These are phyloP conservation scores for Ophion ellenae DNA, from an alignment of 2,888 invertebrate genomes.

Conservation along the genomic window DNA sequence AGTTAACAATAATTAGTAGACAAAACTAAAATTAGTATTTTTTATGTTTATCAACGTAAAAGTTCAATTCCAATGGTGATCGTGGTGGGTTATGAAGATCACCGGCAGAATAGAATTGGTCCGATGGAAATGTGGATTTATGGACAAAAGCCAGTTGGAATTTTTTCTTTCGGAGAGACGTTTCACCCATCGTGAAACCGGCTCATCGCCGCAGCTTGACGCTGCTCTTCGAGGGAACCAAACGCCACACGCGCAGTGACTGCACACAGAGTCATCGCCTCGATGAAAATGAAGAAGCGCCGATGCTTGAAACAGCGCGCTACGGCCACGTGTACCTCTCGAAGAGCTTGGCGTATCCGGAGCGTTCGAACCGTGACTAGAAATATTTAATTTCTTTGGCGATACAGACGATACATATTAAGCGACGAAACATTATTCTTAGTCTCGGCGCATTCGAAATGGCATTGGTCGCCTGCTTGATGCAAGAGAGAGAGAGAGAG, in stretches of 20 bases:
- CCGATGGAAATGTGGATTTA: not conserved
- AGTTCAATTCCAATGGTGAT: too few relatives aligned
- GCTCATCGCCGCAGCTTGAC: constrained; percentile 42
- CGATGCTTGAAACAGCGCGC: not conserved
- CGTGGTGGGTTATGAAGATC: too few relatives aligned
- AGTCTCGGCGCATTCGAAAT: not conserved
- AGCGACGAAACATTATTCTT: not conserved
- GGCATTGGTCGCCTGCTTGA: not conserved
- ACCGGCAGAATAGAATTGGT: not conserved
- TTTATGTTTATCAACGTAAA: too few relatives aligned
- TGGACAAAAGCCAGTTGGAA: not conserved
- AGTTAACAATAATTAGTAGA: too few relatives aligned
- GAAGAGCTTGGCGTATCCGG: constrained; percentile 36
- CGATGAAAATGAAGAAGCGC: constrained; percentile 71
- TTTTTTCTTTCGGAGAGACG: not conserved
- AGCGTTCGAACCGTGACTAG: constrained; percentile 12
- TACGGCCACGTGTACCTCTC: not conserved
- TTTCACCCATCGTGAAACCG: constrained; percentile 59
- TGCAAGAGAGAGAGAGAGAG: not conserved
- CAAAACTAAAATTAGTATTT: too few relatives aligned
- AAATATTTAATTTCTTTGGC: not conserved
- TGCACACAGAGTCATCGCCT: constrained; percentile 74
- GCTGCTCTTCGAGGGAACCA: constrained; percentile 28
- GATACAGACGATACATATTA: not conserved
- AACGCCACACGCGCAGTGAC: constrained; percentile 68